Conservation (phyloP, 2,797 vertebrate species). For the Pogonophryne albipinna region DNA sequence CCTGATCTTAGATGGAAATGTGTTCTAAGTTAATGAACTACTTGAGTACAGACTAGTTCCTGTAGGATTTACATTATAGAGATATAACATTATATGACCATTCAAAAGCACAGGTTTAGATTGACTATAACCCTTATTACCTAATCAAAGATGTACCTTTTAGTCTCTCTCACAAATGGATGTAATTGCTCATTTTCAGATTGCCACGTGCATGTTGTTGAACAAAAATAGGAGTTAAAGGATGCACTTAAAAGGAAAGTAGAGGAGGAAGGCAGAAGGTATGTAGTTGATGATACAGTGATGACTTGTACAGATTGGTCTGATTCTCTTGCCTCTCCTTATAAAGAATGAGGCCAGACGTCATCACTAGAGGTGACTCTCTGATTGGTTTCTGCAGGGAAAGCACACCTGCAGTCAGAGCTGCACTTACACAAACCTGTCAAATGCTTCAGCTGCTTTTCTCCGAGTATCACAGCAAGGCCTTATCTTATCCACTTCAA, state of each 20-base stretch:
- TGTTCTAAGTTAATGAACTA: conserved; percentile 9
- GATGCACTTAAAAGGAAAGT: conserved; percentile 34
- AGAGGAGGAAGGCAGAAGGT: conserved; percentile 10
- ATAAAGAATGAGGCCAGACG: conserved; percentile 51
- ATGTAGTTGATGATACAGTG: conserved; percentile 12
- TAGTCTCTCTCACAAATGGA: conserved; percentile 10
- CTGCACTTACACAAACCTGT: conserved; percentile 48
- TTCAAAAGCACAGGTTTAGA: background rate
- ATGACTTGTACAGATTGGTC: conserved; percentile 34
- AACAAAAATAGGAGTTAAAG: conserved; percentile 9
- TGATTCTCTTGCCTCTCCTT: conserved; percentile 14
- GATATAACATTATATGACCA: background rate
- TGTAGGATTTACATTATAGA: background rate
- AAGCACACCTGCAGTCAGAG: conserved; percentile 52
- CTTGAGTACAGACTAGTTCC: conserved; percentile 4
- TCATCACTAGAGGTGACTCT: conserved; percentile 47
- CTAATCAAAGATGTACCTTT: conserved; percentile 9
- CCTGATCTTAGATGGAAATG: too few relatives aligned
- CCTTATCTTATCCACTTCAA: conserved; percentile 72
- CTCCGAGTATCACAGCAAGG: conserved; percentile 60
- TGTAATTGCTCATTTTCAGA: conserved; percentile 10
- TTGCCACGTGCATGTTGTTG: conserved; percentile 6
- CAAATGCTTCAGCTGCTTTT: conserved; percentile 61
- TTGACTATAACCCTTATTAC: background rate
- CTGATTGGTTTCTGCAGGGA: conserved; percentile 64